Percentiles rank a stretch among this genome's conserved stretches.
Conservation (phyloP, 2,888 invertebrate species). For the Choristoneura rosaceana region DNA sequence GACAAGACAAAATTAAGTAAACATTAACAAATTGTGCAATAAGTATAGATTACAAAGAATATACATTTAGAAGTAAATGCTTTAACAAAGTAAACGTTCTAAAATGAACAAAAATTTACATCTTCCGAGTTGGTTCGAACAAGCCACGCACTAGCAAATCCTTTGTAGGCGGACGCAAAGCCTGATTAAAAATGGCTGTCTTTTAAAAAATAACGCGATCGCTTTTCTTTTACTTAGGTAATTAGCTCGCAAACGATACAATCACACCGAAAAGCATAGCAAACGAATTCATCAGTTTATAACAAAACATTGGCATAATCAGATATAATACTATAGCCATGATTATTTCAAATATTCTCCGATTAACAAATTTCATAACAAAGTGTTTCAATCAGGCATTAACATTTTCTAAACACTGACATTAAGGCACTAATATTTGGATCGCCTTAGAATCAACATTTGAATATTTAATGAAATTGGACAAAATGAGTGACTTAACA, state of each 20-base stretch:
- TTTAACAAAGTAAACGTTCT: constrained; percentile 53
- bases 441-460: constrained; percentile 45
- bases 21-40: constrained; percentile 74
- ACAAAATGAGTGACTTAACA: neutral
- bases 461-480: constrained; percentile 11
- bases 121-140: constrained; percentile 4
- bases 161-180: neutral
- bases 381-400: constrained; percentile 43
- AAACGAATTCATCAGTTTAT: constrained; percentile 3
- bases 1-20: constrained; percentile 62
- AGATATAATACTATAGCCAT: constrained; percentile 19
- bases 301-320: neutral
- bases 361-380: constrained; percentile 40
- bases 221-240: neutral
- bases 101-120: constrained; percentile 26
- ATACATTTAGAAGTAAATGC: constrained; percentile 58
- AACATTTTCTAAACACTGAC: constrained; percentile 50
- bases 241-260: neutral
- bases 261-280: neutral
- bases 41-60: constrained; percentile 63
- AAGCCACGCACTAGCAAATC: constrained; percentile 15
- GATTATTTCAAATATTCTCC: constrained; percentile 20
- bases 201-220: neutral
- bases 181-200: constrained; percentile 4
- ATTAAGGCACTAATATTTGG: constrained; percentile 66